Base-by-base conservation (phyloP, 1,140 invertebrate species). In the Bombus sibiricus region DNA sequence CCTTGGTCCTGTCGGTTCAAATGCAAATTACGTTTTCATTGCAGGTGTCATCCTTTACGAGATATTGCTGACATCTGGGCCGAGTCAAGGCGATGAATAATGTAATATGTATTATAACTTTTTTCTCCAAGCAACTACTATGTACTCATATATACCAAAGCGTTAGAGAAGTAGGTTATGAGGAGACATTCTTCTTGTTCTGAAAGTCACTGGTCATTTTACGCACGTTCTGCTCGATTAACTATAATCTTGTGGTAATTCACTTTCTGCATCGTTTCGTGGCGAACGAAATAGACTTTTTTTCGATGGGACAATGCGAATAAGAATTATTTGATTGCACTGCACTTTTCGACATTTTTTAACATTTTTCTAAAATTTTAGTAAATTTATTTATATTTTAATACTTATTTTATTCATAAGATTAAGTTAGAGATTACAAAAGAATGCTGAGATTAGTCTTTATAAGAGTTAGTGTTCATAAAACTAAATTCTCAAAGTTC, bases 81-180 rank as follows among this genome's bases (percentile, higher is more conserved):
- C 81, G 82, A 79, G 89, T 75, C 85, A 90, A 91, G 86, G 68
- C 18, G 57, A 78, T 83, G 74, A 88, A 87, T 91, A 80, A 91
- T 81, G 28, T 37, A 66, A 59, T 34, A 66, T 12, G 4, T 34
- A 32, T 71, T 57, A 75, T 37, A 57, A 25, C 12, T 34, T 32
- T 80, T 66, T 64, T 66, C 22, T 32, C 9, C 12, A 47, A 53
- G 47, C 12, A 34, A 34, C 22, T 18, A 34, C 47, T 12, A 9
- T 15, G 22, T 12, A 13, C 53, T 53, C 10, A 22, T 15, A 32
- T 59, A 78, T 37, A 37, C 9, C 53, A 81, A 86, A 89, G 5
- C 6, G 10, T 34, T n/a, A 64, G 41, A 25, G 13, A 80, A 84
- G 59, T 90, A 41, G 68, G 81, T 81, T 68, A 39, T 12, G 71